These are phyloP conservation scores for Spisula subtruncata DNA, from an alignment of 2,888 invertebrate species.

Conservation along the genomic window DNA sequence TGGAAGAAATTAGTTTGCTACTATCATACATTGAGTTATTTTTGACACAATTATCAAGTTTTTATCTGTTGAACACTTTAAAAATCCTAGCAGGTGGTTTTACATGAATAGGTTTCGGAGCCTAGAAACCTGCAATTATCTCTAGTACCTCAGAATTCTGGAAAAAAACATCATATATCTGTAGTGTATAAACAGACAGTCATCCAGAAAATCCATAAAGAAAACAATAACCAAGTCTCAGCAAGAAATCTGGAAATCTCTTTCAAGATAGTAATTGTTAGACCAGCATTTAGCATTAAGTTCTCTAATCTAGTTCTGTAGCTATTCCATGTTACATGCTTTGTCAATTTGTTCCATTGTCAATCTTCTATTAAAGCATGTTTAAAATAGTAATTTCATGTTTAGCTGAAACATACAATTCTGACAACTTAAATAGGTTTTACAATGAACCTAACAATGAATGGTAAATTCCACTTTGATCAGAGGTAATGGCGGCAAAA, in stretches of 20 bases:
- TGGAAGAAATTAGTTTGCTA: slow-evolving; percentile 6
- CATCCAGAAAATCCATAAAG: neutral
- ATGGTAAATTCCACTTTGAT: too few relatives aligned
- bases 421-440: too few relatives aligned
- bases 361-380: too few relatives aligned
- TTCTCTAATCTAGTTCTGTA: too few relatives aligned
- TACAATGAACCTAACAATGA: too few relatives aligned
- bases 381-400: too few relatives aligned
- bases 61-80: slow-evolving; percentile 24
- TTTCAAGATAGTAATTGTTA: too few relatives aligned
- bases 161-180: slow-evolving; percentile 17
- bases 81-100: neutral
- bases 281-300: too few relatives aligned
- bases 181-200: slow-evolving; percentile 1
- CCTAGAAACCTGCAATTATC: neutral
- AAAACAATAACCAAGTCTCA: neutral
- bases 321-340: too few relatives aligned
- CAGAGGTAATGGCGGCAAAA: neutral
- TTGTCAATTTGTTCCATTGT: too few relatives aligned
- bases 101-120: neutral
- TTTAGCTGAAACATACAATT: too few relatives aligned
- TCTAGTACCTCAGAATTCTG: neutral
- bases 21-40: slow-evolving; percentile 22
- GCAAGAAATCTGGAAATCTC: neutral
- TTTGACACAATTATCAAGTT: slow-evolving; percentile 17